A percentile compares a stretch with the other conserved stretches of the same genome.
Evolutionary conservation across 2,113 vertebrate species (phyloP).

Genomic region (Rynchops niger): DNA sequence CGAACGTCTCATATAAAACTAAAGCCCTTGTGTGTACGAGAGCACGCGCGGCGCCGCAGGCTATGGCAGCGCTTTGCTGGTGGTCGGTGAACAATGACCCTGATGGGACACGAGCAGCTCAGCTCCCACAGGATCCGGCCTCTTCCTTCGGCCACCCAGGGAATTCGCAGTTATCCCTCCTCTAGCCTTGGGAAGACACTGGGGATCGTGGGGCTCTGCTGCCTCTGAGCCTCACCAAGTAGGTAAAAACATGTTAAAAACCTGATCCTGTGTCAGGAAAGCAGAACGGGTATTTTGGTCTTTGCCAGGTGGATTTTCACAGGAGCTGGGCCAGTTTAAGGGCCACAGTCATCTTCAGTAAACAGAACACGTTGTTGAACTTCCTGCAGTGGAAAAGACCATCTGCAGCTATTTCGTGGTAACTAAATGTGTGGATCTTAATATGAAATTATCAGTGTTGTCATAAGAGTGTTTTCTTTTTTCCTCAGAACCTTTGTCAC

Average conservation of each 20-base stretch:
- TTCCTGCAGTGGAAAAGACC: neutral
- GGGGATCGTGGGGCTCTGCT: neutral
- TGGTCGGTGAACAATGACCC: too few relatives aligned
- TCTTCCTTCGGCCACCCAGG: neutral
- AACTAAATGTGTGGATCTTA: neutral
- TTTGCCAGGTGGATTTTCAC: neutral
- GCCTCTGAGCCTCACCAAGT: neutral
- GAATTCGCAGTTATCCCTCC: too few relatives aligned
- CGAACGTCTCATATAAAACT: neutral
- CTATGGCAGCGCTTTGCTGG: fast-evolving
- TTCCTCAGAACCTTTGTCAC: neutral
- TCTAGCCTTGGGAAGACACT: fast-evolving
- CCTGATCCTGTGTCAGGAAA: neutral
- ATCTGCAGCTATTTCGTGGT: neutral
- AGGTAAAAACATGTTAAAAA: neutral
- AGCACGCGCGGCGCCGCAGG: fast-evolving
- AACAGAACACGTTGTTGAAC: neutral
- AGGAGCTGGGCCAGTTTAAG: neutral
- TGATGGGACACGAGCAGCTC: neutral
- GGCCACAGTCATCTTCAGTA: neutral
- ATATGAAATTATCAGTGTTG: neutral
- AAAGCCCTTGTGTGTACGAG: fast-evolving
- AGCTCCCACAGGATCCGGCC: neutral
- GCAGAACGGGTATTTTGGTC: neutral
- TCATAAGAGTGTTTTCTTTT: fast-evolving